Evolutionary conservation across 1,140 invertebrate species (phyloP), one percentile per base, ranked within the genome.

Genomic region (Drosophila ambigua): DNA sequence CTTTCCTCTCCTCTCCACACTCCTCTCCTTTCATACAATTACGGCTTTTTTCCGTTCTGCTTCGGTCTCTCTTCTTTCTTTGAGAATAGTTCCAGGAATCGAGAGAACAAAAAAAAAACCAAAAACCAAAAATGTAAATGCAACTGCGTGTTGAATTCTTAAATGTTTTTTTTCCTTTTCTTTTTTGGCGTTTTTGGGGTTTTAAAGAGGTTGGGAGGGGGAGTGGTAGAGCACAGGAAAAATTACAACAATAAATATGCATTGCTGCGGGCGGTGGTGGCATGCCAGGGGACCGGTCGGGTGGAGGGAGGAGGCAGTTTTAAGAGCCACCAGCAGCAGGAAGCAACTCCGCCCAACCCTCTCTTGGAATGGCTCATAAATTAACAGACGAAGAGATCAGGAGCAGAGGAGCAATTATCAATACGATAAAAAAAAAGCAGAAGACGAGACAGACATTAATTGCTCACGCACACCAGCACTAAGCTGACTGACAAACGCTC

Each of bases 91-190:
- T 79, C 65, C 72, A 63, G 62, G 72, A 84, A 83, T 50, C 39
- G 49, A 45, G 16, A 63, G 53, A 46, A 31, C 45, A 45, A 23
- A 45, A 24, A 44, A 13, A 61, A 72, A 45, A 24, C 2, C 2
- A 23, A 23, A 4, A 23, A 23, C 46, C 55, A 15, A 73, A 73
- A 71, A 79, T 84, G 66, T 49, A 84, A 83, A 83, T 83, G 71
- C 79, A 83, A 71, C 79, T 74, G 79, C 79, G 75, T 82, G 79
- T 79, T 75, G 79, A 79, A 84, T 83, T 66, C 65, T 75, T 69
- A 83, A 74, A 81, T 68, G 26, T 28, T 41, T 53, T 15, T 46
- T 28, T 41, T 16, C 16, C 16, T 53, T 11, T 24, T 53, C 8
- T 9, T 31, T 31, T 31, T 31, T 31, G 31, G 31, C 23, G 7